Base-by-base conservation (phyloP, 1,140 invertebrate genomes). In the Cryptotermes secundus region DNA sequence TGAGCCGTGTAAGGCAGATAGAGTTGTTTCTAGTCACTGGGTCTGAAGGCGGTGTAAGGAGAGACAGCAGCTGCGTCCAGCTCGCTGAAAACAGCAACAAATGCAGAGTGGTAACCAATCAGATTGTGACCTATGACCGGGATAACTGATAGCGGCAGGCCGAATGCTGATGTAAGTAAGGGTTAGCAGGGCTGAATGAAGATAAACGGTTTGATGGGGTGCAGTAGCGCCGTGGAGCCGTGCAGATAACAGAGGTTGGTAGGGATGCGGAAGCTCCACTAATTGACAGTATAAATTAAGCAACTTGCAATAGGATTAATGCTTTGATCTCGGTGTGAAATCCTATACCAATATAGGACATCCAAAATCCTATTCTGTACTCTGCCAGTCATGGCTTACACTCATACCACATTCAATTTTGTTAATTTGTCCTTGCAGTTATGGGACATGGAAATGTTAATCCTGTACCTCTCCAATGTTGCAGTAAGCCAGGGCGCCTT, bases 231-330 rank as follows among this genome's bases (percentile, higher is more conserved):
- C n/a, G 59, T 31, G 59, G 59, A 72, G 59, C n/a, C 4, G 26
- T 31, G 59, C 59, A 72, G 59, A 72, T 72, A 72, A 72, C 59
- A n/a, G 59, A 12, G 59, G n/a, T 3, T n/a, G 16, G 59, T 26
- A 72, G 26, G 59, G n/a, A 31, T 26, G 26, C 26, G 59, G 31
- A 72, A 31, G 59, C 59, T 49, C 59, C 26, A 72, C 26, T 72
- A 72, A 72, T 72, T 72, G 59, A 72, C 59, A 72, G 59, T 72
- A 72, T 72, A 72, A 72, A 72, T 72, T 72, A 72, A 72, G 59
- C 59, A 72, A 72, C 59, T 72, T 72, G 59, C 59, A 72, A 72
- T 72, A 72, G 59, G 59, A 72, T 72, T 72, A 72, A 72, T 72
- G 59, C 59, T 72, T 59, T 72, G 59, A 72, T 72, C 59, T 72